Evolutionary conservation across 2,113 vertebrate genomes (phyloP), one percentile per base, ranked within the genome.

Genomic region (Tetrax tetrax): DNA sequence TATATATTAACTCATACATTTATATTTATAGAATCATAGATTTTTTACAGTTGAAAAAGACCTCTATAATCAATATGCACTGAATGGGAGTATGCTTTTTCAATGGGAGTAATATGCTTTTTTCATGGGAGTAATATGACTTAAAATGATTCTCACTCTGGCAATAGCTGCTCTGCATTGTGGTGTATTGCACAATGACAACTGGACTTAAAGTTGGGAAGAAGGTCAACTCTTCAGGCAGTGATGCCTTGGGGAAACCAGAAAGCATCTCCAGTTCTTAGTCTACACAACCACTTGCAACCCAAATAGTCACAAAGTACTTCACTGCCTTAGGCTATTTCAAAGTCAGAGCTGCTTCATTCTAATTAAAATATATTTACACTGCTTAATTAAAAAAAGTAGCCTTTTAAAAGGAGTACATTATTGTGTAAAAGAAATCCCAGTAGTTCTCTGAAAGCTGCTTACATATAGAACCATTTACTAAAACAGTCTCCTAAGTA

Each of bases 271-370:
- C 24, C 13, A n/a, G 59, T 64, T 95, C 61, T 91, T 48, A 85
- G 28, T 11, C 66, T 51, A 25, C 65, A 35, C 47, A 87, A 28
- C 16, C 47, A 64, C n/a, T 53, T 2, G 4, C 53, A 89, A 89
- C 33, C 22, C 64, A 95, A 85, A 80, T 33, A 91, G 45, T 85
- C 90, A 82, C 65, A 92, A 90, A 87, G 29, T 48, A 77, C 37
- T 93, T 93, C 38, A 89, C 8, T 82, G 96, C 96, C 94, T 95
- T 59, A 95, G 89, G 87, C 84, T 90, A 68, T 92, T 93, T 92
- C 71, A 61, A 94, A 94, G 60, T 48, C 50, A 95, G 23, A 88
- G 22, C 15, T 81, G 22, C 28, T 93, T 90, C 56, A 47, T 92
- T 92, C 43, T 80, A 81, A 94, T 89, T 86, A 94, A 89, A 92